A percentile compares a stretch with the other conserved stretches of the same genome.
Evolutionary conservation across 2,888 invertebrate genomes (phyloP).

Genomic region (Ptychoptera albimana): DNA sequence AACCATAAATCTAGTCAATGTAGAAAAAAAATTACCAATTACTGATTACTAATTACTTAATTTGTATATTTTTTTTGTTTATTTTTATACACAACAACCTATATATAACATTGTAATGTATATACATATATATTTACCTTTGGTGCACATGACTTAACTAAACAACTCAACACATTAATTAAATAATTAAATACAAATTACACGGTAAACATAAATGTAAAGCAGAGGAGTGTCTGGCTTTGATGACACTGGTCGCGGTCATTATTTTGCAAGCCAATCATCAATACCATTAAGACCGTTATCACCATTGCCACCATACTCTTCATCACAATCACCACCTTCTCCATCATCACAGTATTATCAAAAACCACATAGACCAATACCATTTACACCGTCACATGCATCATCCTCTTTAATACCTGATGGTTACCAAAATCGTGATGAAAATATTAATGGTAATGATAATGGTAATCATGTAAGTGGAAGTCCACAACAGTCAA

Average conservation of each 20-base stretch:
- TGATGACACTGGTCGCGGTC: constrained; percentile 44
- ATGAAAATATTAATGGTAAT: constrained; percentile 4
- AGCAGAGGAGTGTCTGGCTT: constrained; percentile 43
- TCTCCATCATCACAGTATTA: constrained; percentile 10
- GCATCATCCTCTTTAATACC: constrained; percentile 7
- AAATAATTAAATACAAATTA: constrained; percentile 3
- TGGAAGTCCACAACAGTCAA: constrained; percentile 1
- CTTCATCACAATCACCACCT: constrained; percentile 9
- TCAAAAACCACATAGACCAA: constrained; percentile 9
- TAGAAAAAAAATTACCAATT: no score
- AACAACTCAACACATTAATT: no score
- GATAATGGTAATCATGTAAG: constrained; percentile 10
- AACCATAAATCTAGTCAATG: no score
- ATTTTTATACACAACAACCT: no score
- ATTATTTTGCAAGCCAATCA: constrained; percentile 38
- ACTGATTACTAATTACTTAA: no score
- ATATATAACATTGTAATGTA: no score
- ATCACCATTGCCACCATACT: constrained; percentile 7
- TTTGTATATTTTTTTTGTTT: no score
- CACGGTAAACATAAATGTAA: not conserved
- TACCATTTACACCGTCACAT: constrained; percentile 10
- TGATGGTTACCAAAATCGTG: no score
- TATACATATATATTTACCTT: no score
- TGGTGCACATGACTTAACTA: no score
- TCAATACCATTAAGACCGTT: constrained; percentile 8